phyloP scores from a whole-genome alignment of 2,797 vertebrate genomes.

The Coluber constrictor region DNA sequence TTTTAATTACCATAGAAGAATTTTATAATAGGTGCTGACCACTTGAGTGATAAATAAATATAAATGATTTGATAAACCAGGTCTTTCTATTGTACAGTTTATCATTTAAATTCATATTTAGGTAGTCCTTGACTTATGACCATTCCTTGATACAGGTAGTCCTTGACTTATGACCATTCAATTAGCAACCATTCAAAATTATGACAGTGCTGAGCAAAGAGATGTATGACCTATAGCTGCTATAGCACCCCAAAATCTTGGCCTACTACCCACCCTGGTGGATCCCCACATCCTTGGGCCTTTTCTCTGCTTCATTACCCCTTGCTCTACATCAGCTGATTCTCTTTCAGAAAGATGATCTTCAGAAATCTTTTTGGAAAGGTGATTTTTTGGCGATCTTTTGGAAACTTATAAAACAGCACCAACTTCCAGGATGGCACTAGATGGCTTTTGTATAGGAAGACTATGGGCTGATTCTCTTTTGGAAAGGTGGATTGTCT shows the following conservation, averaged over 20 bases:
- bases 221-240: neutral
- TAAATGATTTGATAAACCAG: conserved; percentile 38
- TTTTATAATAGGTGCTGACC: neutral
- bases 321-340: neutral
- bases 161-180: neutral
- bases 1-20: conserved; percentile 9
- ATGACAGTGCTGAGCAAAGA: neutral
- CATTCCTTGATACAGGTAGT: neutral
- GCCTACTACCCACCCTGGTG: neutral
- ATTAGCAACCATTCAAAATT: neutral
- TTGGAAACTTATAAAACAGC: neutral
- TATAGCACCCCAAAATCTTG: neutral
- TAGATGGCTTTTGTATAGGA: neutral
- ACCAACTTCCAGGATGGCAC: neutral
- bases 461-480: neutral
- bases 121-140: neutral
- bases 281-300: neutral
- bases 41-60: conserved; percentile 46
- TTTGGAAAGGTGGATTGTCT: neutral
- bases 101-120: conserved; percentile 19
- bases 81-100: conserved; percentile 39
- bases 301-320: neutral
- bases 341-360: neutral
- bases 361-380: neutral
- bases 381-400: neutral